These are phyloP conservation scores for Marmota flaviventris DNA, from an alignment of 2,113 vertebrate genomes.

Conservation along the genomic window DNA sequence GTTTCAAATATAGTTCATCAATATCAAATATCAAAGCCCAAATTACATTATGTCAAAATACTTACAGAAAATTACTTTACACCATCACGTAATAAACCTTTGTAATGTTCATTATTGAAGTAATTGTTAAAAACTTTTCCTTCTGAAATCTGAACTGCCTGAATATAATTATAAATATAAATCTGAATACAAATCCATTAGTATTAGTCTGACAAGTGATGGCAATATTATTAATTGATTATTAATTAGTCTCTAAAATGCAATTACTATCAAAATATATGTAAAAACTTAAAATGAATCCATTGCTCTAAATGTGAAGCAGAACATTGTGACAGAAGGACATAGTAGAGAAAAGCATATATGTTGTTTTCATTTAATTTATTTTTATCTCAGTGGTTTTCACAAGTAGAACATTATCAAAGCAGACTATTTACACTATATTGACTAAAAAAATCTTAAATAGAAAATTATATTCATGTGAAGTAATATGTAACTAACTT, in stretches of 20 bases:
- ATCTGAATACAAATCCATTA: neutral
- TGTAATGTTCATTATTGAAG: neutral
- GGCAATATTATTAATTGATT: neutral
- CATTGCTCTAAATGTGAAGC: too few species aligned
- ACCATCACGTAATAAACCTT: neutral
- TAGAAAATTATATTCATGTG: neutral
- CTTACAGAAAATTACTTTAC: neutral
- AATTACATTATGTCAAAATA: constrained; percentile 2
- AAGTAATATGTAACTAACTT: neutral
- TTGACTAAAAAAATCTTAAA: neutral
- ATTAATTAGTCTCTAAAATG: neutral
- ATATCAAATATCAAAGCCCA: neutral
- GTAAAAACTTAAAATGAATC: neutral
- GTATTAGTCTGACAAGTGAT: neutral
- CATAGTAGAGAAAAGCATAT: neutral
- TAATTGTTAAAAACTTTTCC: neutral
- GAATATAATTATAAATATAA: constrained; percentile 6
- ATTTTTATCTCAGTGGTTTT: neutral
- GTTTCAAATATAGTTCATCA: neutral
- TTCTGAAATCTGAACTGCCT: neutral
- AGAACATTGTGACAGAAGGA: too few species aligned
- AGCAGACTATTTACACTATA: neutral
- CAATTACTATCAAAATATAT: neutral
- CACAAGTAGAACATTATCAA: neutral
- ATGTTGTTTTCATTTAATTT: neutral